These are phyloP conservation scores for Panthera tigris DNA, from an alignment of 2,113 vertebrate species.

Conservation along the genomic window DNA sequence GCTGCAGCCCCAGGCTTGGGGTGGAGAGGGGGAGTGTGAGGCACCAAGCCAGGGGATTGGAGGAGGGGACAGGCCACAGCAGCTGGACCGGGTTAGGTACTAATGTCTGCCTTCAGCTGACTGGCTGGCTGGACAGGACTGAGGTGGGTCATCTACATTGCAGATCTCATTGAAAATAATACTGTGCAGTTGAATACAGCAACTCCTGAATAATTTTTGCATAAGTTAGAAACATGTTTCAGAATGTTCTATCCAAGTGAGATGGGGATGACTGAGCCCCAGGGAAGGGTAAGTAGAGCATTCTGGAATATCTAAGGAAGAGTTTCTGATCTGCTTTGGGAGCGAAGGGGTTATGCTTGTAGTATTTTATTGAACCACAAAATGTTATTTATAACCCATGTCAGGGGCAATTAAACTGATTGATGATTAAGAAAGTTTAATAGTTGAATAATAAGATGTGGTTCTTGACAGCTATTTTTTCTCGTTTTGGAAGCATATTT, in stretches of 20 bases:
- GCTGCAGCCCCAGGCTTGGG: not conserved
- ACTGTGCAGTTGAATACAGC: not conserved
- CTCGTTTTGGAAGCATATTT: slow-evolving; percentile 73
- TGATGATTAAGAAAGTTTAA: slow-evolving; percentile 79
- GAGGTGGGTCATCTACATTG: fast-evolving
- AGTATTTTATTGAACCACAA: slow-evolving; percentile 61
- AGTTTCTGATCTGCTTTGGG: not conserved
- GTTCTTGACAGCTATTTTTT: slow-evolving; percentile 74
- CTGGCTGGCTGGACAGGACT: not conserved
- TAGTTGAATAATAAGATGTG: slow-evolving; percentile 80
- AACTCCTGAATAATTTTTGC: not conserved
- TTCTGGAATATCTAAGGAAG: not conserved
- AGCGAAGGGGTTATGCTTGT: slow-evolving; percentile 55
- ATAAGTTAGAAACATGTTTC: not conserved
- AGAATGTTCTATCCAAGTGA: no score
- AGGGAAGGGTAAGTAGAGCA: not conserved
- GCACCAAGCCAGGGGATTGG: fast-evolving
- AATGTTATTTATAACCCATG: slow-evolving; percentile 75
- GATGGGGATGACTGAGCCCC: not conserved
- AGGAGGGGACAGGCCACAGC: not conserved
- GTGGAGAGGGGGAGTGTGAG: fast-evolving
- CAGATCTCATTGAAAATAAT: not conserved
- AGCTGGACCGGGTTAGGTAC: fast-evolving
- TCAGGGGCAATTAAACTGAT: slow-evolving; percentile 80
- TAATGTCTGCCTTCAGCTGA: not conserved